Evolutionary conservation across 2,797 vertebrate species (phyloP).

Genomic region (Pantherophis alleghaniensis): DNA sequence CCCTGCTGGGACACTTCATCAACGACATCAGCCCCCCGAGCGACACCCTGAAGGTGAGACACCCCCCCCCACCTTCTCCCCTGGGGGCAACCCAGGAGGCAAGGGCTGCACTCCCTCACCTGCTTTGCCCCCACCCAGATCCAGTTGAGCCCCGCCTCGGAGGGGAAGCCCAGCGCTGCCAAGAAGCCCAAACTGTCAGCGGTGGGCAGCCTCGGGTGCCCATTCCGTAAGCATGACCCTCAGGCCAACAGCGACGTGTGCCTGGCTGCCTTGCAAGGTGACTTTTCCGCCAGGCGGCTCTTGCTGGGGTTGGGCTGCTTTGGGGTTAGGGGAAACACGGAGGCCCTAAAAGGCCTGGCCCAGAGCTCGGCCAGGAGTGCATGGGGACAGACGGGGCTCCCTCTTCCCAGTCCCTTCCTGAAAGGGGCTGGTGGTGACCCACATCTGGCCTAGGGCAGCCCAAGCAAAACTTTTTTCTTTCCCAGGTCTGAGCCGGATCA

Average conservation of each 20-base stretch:
- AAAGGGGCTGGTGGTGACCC: not conserved
- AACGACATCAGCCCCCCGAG: conserved; percentile 81
- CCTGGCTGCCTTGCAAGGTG: conserved; percentile 78
- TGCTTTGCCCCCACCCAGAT: conserved; percentile 65
- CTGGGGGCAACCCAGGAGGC: not conserved
- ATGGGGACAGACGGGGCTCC: not conserved
- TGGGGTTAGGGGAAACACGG: not conserved
- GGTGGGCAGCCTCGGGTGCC: conserved; percentile 39
- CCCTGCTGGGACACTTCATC: conserved; percentile 83
- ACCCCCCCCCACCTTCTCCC: too few species aligned
- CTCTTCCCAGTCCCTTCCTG: not conserved
- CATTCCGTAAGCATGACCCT: conserved; percentile 78
- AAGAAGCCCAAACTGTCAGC: conserved; percentile 78
- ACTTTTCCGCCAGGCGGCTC: too few species aligned
- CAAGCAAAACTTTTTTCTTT: not conserved
- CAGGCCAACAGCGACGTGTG: conserved; percentile 78
- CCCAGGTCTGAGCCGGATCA: conserved; percentile 77
- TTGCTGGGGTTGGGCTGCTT: not conserved
- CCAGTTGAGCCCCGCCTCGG: conserved; percentile 66
- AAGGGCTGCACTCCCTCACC: not conserved
- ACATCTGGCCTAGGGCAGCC: not conserved
- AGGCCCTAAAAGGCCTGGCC: not conserved
- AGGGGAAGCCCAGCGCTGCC: conserved; percentile 64
- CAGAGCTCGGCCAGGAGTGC: too few species aligned
- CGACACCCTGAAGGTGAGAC: conserved; percentile 80